These are phyloP conservation scores for Polymixis flavicincta DNA, from an alignment of 2,888 invertebrate genomes.

Conservation along the genomic window DNA sequence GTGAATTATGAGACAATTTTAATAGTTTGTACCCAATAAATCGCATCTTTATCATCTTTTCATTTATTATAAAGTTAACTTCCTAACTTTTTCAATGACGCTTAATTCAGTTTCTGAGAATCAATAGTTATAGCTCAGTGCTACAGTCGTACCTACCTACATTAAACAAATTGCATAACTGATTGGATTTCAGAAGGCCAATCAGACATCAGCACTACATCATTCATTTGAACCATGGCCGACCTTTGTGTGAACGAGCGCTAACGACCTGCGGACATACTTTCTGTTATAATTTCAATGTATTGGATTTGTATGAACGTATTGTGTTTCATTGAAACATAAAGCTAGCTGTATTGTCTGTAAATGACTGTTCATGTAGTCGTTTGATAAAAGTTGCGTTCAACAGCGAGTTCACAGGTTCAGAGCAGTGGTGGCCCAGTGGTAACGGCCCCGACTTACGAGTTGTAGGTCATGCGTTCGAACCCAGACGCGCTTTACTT, in stretches of 20 bases:
- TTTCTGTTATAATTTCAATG: conserved; percentile 6
- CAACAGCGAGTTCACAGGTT: too few relatives aligned
- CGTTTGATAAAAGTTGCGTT: background rate
- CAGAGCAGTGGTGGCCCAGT: too few relatives aligned
- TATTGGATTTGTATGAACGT: background rate
- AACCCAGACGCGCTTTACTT: too few relatives aligned
- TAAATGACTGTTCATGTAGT: too few relatives aligned
- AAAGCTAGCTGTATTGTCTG: background rate
- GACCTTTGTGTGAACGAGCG: conserved; percentile 10
- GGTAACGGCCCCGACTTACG: too few relatives aligned
- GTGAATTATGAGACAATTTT: background rate
- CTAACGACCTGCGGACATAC: conserved; percentile 13
- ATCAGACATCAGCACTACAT: background rate
- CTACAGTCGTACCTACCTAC: too few relatives aligned
- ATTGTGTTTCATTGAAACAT: conserved; percentile 13
- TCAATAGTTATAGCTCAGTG: background rate
- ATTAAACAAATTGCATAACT: background rate
- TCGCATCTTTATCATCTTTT: too few relatives aligned
- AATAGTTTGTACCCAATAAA: background rate
- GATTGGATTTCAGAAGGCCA: background rate
- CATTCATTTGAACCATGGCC: conserved; percentile 4
- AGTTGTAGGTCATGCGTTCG: too few relatives aligned
- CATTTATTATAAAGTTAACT: background rate
- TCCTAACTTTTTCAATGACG: background rate
- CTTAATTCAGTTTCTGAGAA: background rate